phyloP scores from a whole-genome alignment of 2,113 vertebrate species.

The Triplophysa dalaica region DNA sequence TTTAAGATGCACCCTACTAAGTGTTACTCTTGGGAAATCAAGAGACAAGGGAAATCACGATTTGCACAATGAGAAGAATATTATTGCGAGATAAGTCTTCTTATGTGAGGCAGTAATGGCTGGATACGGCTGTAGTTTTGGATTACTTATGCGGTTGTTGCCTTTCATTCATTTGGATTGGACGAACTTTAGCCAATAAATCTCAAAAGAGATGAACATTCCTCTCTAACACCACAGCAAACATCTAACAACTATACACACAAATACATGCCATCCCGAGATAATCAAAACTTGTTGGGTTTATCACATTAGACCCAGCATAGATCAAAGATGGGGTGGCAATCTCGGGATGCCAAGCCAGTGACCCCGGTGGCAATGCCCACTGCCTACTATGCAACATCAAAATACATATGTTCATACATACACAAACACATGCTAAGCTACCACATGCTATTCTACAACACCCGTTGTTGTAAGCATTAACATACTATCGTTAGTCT shows the following conservation, averaged over 20 bases:
- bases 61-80: neutral
- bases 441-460: slow-evolving; percentile 8
- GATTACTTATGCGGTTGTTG: neutral
- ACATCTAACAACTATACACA: slow-evolving; percentile 5
- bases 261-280: slow-evolving; percentile 24
- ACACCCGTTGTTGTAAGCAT: neutral
- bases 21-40: slow-evolving; percentile 15
- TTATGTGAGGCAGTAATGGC: slow-evolving; percentile 3
- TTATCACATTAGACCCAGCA: slow-evolving; percentile 72
- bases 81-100: neutral
- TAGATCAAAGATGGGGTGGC: slow-evolving; percentile 66
- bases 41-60: neutral
- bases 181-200: too few relatives aligned
- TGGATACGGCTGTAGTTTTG: neutral
- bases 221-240: slow-evolving; percentile 2
- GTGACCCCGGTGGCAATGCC: slow-evolving; percentile 30
- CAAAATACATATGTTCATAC: too few relatives aligned
- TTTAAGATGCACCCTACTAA: neutral
- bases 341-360: slow-evolving; percentile 61
- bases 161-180: neutral
- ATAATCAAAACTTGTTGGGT: slow-evolving; percentile 39
- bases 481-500: neutral
- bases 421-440: neutral
- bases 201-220: neutral
- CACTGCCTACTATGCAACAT: neutral